Evolutionary conservation across 2,113 vertebrate genomes (phyloP).

Genomic region (Carollia perspicillata): DNA sequence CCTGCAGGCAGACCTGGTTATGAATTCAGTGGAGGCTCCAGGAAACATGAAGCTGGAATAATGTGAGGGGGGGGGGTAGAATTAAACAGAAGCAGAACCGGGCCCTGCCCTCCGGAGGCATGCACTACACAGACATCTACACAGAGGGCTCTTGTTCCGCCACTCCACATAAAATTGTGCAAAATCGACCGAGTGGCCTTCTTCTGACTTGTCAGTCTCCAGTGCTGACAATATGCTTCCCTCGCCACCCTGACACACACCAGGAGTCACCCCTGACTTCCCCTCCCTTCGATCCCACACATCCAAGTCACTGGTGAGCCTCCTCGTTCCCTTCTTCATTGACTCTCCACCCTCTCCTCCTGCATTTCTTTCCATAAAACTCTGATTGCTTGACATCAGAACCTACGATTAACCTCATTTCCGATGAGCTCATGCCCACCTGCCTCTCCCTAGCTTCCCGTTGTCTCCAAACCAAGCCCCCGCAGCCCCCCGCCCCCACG

Average conservation of each 20-base stretch:
- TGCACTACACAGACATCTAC: background rate
- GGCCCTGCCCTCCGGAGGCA: background rate
- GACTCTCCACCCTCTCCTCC: background rate
- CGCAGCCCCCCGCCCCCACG: background rate
- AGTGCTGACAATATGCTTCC: rapidly evolving
- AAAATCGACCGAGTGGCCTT: background rate
- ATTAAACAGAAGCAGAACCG: background rate
- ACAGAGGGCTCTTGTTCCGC: background rate
- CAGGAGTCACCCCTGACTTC: background rate
- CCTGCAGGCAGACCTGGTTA: background rate
- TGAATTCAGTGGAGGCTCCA: background rate
- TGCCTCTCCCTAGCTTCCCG: background rate
- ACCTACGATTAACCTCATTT: background rate
- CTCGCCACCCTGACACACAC: background rate
- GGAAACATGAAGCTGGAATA: background rate
- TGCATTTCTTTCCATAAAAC: background rate
- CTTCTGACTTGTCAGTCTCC: background rate
- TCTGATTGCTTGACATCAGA: background rate
- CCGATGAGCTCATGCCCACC: background rate
- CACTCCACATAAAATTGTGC: background rate
- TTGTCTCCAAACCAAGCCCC: rapidly evolving
- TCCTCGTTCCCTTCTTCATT: background rate
- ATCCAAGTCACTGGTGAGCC: rapidly evolving
- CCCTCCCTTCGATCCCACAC: background rate
- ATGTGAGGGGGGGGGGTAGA: background rate